phyloP scores from a whole-genome alignment of 2,888 invertebrate genomes.

The Eupithecia tripunctaria region DNA sequence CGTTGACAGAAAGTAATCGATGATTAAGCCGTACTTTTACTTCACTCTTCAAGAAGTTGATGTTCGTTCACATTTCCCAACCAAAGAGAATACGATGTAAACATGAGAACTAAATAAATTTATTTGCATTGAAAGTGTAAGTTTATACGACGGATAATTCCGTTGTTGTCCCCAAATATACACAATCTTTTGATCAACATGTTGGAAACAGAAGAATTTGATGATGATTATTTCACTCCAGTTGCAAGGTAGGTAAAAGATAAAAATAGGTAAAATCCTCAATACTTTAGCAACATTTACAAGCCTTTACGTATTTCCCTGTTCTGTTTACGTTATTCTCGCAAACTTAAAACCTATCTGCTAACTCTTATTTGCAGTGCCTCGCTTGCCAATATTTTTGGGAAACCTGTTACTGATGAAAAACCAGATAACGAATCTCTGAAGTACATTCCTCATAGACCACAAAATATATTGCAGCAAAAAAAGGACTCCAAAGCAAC shows the following conservation, averaged over 20 bases:
- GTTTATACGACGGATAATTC: no score
- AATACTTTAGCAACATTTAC: neutral
- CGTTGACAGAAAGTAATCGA: neutral
- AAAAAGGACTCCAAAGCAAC: constrained; percentile 58
- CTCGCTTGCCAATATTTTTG: constrained; percentile 73
- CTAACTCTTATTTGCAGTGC: constrained; percentile 54
- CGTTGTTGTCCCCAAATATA: neutral
- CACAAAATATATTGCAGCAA: constrained; percentile 46
- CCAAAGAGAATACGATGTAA: no score
- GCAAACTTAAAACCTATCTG: neutral
- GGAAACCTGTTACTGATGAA: constrained; percentile 49
- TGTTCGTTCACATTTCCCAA: no score
- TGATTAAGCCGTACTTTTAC: no score
- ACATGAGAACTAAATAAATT: no score
- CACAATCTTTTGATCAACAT: constrained; percentile 47
- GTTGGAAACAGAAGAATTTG: constrained; percentile 73
- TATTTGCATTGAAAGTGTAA: no score
- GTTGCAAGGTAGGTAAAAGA: constrained; percentile 57
- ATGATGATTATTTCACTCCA: constrained; percentile 78
- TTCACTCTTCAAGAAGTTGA: no score
- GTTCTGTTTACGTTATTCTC: neutral
- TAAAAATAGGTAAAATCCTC: no score
- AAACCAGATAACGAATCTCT: constrained; percentile 62
- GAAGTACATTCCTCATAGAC: constrained; percentile 70
- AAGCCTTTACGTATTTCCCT: neutral